Conservation (phyloP, 2,113 vertebrate species). For the Haemorhous mexicanus region DNA sequence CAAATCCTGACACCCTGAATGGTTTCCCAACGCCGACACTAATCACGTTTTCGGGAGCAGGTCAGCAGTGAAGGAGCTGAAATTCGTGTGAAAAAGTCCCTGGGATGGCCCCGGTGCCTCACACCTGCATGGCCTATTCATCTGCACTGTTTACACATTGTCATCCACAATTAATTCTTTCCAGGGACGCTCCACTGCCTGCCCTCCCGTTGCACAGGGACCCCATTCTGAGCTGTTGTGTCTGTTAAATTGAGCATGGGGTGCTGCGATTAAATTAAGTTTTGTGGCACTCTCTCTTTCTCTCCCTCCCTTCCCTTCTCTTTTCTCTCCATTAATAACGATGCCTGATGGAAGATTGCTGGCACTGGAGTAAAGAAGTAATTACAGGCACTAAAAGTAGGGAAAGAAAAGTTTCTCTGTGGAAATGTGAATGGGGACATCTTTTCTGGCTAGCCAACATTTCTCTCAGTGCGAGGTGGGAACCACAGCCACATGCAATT, state of each 20-base stretch:
- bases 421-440: conserved; percentile 56
- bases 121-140: conserved; percentile 84
- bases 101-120: conserved; percentile 71
- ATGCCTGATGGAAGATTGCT: conserved; percentile 68
- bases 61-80: conserved; percentile 69
- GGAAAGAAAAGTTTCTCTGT: conserved; percentile 55
- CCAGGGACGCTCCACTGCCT: conserved; percentile 73
- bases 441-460: background rate
- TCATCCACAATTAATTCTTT: conserved; percentile 83
- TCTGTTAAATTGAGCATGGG: conserved; percentile 85
- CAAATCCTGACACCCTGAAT: conserved; percentile 72
- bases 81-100: conserved; percentile 78
- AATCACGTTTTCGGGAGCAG: conserved; percentile 72
- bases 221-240: conserved; percentile 83
- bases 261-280: conserved; percentile 78
- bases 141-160: conserved; percentile 81
- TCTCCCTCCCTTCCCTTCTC: conserved; percentile 11
- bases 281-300: conserved; percentile 62
- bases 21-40: conserved; percentile 71
- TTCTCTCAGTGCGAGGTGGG: background rate
- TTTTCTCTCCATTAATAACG: conserved; percentile 65
- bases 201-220: conserved; percentile 73
- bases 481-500: background rate
- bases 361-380: conserved; percentile 71
- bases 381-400: conserved; percentile 65